Percentiles rank a stretch among this genome's conserved stretches.
Conservation (phyloP, 2,113 vertebrate species). For the Limanda limanda region DNA sequence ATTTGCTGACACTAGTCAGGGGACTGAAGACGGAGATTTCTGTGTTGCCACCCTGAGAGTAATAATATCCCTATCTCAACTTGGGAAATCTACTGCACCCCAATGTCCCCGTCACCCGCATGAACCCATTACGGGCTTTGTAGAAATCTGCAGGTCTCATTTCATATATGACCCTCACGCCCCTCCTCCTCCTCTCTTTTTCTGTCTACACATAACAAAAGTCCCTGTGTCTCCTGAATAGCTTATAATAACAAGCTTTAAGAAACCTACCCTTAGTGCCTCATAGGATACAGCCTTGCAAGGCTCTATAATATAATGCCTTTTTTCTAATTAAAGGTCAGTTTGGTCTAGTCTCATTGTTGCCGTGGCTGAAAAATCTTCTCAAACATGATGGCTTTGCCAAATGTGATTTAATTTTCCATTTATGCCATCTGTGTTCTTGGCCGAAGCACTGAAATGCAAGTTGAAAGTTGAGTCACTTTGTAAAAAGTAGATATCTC, state of each 20-base stretch:
- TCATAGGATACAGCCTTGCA: conserved; percentile 74
- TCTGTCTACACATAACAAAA: conserved; percentile 76
- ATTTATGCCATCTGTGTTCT: conserved; percentile 77
- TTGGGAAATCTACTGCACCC: conserved; percentile 82
- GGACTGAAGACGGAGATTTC: conserved; percentile 84
- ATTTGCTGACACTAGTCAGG: conserved; percentile 83
- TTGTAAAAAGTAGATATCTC: conserved; percentile 9
- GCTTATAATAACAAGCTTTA: conserved; percentile 85
- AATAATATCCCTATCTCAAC: conserved; percentile 85
- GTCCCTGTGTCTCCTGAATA: conserved; percentile 79
- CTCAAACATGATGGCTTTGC: conserved; percentile 72
- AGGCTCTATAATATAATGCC: conserved; percentile 78
- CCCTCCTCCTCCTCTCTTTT: conserved; percentile 42
- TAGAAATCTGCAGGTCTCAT: conserved; percentile 81
- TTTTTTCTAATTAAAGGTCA: conserved; percentile 86
- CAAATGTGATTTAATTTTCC: conserved; percentile 80
- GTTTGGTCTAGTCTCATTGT: conserved; percentile 75
- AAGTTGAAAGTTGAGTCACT: conserved; percentile 43
- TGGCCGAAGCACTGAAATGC: conserved; percentile 55
- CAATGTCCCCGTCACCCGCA: conserved; percentile 76
- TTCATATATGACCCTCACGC: conserved; percentile 77
- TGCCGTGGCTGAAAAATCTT: conserved; percentile 70
- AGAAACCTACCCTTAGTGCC: conserved; percentile 76
- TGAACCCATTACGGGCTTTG: conserved; percentile 82
- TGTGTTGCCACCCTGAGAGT: conserved; percentile 77